Evolutionary conservation across 1,140 invertebrate species (phyloP).

Genomic region (Drosophila oshimai): DNA sequence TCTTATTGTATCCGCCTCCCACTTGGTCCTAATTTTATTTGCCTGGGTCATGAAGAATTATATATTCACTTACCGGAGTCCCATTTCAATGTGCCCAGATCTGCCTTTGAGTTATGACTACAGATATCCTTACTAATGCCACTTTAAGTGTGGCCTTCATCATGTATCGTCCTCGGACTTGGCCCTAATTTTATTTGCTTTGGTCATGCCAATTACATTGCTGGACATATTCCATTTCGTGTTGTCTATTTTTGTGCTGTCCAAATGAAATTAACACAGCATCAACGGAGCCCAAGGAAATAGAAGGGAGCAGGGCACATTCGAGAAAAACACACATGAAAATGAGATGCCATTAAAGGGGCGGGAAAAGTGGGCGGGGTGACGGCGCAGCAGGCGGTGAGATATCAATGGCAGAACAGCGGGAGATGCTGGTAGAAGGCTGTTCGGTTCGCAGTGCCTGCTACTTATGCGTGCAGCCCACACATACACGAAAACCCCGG

Average conservation of each 20-base stretch:
- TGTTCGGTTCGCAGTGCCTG: constrained; percentile 11
- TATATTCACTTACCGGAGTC: not conserved
- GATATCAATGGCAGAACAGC: constrained; percentile 51
- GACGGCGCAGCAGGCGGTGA: constrained; percentile 20
- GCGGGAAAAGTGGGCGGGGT: not conserved
- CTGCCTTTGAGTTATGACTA: constrained; percentile 28
- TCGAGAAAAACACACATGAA: constrained; percentile 13
- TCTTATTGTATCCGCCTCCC: too few species aligned
- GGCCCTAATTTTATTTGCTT: constrained; percentile 55
- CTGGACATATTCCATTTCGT: constrained; percentile 44
- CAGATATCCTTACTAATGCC: constrained; percentile 1
- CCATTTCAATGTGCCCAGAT: not conserved
- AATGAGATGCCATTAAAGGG: constrained; percentile 36
- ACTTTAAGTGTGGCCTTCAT: constrained; percentile 36
- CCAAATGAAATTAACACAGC: constrained; percentile 74
- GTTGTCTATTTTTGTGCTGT: constrained; percentile 63
- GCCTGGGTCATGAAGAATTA: not conserved
- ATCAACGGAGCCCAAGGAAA: constrained; percentile 32
- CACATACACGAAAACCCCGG: constrained; percentile 7
- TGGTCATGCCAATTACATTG: constrained; percentile 41
- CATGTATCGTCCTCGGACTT: constrained; percentile 16
- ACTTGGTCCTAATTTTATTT: not conserved
- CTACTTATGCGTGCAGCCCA: constrained; percentile 37
- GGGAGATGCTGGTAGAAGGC: constrained; percentile 25
- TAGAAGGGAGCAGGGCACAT: not conserved